Evolutionary conservation across 2,113 vertebrate genomes (phyloP).

Genomic region (Prinia subflava): DNA sequence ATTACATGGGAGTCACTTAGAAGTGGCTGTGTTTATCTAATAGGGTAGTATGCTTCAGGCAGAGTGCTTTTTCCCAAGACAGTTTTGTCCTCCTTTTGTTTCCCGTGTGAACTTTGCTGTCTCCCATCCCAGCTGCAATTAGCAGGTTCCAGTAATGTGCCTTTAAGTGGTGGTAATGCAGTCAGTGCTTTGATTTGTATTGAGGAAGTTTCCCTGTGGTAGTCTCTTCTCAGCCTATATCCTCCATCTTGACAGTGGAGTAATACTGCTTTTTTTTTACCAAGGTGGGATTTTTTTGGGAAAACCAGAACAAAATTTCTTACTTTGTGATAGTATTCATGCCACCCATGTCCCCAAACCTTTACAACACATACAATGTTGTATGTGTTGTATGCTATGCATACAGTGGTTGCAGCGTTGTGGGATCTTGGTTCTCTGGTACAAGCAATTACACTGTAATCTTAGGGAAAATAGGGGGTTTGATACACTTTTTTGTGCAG

Average conservation of each 20-base stretch:
- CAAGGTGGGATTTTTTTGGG: neutral
- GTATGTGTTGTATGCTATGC: rapidly evolving
- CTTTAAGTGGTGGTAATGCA: neutral
- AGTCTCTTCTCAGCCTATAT: neutral
- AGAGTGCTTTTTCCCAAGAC: neutral
- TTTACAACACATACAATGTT: neutral
- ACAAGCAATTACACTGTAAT: neutral
- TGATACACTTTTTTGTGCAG: neutral
- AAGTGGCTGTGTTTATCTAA: neutral
- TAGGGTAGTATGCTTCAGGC: neutral
- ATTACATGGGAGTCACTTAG: neutral
- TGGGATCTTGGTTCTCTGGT: neutral
- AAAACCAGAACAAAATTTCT: neutral
- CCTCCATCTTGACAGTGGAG: neutral
- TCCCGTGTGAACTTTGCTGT: neutral
- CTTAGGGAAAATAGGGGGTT: neutral
- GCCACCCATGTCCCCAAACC: neutral
- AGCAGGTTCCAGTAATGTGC: neutral
- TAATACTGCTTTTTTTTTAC: neutral
- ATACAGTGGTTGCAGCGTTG: neutral
- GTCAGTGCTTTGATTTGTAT: neutral
- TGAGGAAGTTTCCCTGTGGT: neutral
- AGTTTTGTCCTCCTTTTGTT: neutral
- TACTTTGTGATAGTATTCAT: neutral
- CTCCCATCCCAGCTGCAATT: neutral